Evolutionary conservation across 2,797 vertebrate species (phyloP).

Genomic region (Betta splendens): DNA sequence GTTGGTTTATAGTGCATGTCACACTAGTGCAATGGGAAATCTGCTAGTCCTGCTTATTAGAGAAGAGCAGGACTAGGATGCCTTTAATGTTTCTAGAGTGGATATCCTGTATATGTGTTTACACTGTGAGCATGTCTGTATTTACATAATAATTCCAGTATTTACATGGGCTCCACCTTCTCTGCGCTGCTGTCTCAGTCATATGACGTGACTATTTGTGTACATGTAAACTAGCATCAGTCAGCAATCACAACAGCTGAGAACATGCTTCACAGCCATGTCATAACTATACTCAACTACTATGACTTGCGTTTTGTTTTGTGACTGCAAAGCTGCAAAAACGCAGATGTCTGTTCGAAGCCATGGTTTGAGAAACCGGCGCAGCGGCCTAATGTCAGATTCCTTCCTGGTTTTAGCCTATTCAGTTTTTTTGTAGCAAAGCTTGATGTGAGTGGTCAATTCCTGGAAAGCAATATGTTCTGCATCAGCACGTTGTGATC

Average conservation of each 20-base stretch:
- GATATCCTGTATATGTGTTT: background rate
- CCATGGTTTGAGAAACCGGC: background rate
- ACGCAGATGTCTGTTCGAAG: background rate
- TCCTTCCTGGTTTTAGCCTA: background rate
- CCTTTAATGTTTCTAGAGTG: background rate
- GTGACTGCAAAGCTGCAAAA: background rate
- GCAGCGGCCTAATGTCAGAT: background rate
- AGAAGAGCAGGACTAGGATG: background rate
- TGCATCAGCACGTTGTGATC: slow-evolving; percentile 9
- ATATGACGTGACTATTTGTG: background rate
- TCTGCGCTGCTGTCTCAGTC: background rate
- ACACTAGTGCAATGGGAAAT: background rate
- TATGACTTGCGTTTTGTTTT: background rate
- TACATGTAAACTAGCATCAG: slow-evolving; percentile 1
- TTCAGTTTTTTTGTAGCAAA: too few species aligned
- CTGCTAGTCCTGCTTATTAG: background rate
- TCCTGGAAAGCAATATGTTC: slow-evolving; percentile 9
- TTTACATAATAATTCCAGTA: background rate
- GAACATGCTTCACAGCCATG: too few species aligned
- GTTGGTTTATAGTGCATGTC: background rate
- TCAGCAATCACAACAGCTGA: background rate
- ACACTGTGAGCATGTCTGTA: background rate
- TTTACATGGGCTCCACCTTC: slow-evolving; percentile 7
- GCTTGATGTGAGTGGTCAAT: background rate
- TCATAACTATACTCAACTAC: too few species aligned